Percentiles rank a stretch among this genome's conserved stretches.
These are phyloP conservation scores for Oreochromis niloticus DNA, from an alignment of 2,113 vertebrate genomes.

Conservation along the genomic window DNA sequence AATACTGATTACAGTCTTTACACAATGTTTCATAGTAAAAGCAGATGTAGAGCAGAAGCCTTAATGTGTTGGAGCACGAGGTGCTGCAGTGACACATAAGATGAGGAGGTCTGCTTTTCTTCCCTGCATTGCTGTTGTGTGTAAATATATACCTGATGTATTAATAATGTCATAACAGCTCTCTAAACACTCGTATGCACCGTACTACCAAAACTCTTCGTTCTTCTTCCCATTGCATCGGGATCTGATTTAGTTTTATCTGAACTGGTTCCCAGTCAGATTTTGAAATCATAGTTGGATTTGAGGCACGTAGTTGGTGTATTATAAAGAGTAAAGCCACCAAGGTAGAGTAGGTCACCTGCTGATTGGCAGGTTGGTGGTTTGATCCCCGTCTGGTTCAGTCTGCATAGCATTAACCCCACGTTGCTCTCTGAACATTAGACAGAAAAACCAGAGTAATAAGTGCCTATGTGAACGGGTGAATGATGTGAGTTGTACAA, in stretches of 20 bases:
- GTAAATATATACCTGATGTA: too few species aligned
- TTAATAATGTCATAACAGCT: too few species aligned
- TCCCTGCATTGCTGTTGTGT: too few species aligned
- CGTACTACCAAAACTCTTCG: background rate
- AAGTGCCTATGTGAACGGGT: background rate
- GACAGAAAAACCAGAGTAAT: background rate
- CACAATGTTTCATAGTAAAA: background rate
- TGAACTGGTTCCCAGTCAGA: background rate
- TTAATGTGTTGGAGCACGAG: background rate
- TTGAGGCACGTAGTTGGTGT: background rate
- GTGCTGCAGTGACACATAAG: background rate
- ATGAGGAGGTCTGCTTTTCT: background rate
- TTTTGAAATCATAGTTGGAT: background rate
- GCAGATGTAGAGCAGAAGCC: too few species aligned
- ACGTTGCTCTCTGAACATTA: background rate
- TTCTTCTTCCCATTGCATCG: background rate
- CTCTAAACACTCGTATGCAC: background rate
- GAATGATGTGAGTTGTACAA: fast-evolving
- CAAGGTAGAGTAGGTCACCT: background rate
- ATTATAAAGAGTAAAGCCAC: background rate
- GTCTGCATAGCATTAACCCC: background rate
- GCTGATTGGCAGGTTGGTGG: background rate
- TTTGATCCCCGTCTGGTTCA: fast-evolving
- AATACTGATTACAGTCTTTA: background rate
- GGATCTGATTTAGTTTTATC: background rate